These are phyloP conservation scores for Porites lobata DNA, from an alignment of 92 coral and sea anemone genomes.

Conservation along the genomic window DNA sequence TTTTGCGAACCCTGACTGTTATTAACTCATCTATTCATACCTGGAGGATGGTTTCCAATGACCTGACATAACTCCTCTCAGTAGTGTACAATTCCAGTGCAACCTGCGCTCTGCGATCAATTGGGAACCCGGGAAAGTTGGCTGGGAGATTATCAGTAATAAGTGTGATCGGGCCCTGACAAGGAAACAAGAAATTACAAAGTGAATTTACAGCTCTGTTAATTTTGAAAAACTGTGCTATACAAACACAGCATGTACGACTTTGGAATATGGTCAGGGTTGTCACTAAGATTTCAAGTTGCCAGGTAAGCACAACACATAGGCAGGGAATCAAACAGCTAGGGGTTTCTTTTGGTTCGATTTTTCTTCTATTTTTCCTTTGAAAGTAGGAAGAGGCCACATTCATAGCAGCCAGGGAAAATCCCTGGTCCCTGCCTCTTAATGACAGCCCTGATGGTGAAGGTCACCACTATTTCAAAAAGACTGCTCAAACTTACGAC, in stretches of 20 bases:
- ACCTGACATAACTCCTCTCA: conserved; percentile 91
- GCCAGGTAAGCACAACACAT: no score
- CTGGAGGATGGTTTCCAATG: conserved; percentile 95
- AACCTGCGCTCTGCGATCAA: conserved; percentile 88
- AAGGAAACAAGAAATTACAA: neutral
- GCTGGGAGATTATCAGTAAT: conserved; percentile 92
- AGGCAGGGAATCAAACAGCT: no score
- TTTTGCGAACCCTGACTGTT: no score
- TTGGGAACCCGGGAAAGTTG: conserved; percentile 79
- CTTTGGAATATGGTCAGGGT: no score
- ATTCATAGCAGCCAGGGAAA: no score
- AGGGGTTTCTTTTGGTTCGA: no score
- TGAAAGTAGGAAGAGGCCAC: no score
- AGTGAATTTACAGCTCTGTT: no score
- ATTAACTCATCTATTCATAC: conserved; percentile 34
- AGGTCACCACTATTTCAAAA: neutral
- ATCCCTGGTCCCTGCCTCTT: no score
- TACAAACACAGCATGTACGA: no score
- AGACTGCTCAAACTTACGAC: neutral
- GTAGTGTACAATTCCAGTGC: conserved; percentile 95
- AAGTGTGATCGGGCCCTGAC: conserved; percentile 73
- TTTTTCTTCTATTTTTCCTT: no score
- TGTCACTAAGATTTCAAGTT: no score
- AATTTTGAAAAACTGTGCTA: neutral
- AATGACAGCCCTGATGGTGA: neutral